Evolutionary conservation across 2,113 vertebrate genomes (phyloP), one percentile per base, ranked within the genome.

Genomic region (Scytalopus superciliaris): DNA sequence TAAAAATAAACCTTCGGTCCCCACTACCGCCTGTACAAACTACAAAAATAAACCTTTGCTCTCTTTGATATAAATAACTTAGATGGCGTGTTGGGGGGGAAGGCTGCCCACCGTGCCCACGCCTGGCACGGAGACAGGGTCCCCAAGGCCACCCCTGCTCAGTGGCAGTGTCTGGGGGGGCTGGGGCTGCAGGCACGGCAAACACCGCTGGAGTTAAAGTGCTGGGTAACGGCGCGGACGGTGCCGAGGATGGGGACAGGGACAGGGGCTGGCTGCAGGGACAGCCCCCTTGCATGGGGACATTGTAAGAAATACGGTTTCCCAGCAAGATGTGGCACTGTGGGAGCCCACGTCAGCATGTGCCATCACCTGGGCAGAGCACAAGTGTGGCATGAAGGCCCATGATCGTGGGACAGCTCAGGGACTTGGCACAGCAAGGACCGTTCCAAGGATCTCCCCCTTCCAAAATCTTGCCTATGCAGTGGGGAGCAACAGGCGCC

Each of bases 11-110:
- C 96, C 96, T 96, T 94, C 94, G 0, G 90, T 94, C 93, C 94
- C 96, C 96, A 96, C 96, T 96, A 96, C 96, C 90, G 78, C 77
- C 94, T 94, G 94, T 96, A 96, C 96, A 94, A 94, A 94, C 96
- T 96, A 96, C 96, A 96, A 96, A 96, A 96, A 96, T 96, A 96
- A 96, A 96, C 96, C 96, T 96, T 96, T 96, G 93, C 94, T 96
- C 96, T 96, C 93, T 96, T 96, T 96, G 93, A 96, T 96, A 96
- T 96, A 96, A 96, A 96, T 96, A 96, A 96, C 89, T 96, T 96
- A 96, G 85, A 72, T 92, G 96, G 85, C 94, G 90, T 95, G 84
- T 56, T 53, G 31, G 72, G 72, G 77, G 14, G 14, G n/a, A 11
- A 27, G 55, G 40, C 73, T 92, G 94, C 82, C 93, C 96, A 0